A percentile compares a stretch with the other conserved stretches of the same genome.
Evolutionary conservation across 2,888 invertebrate species (phyloP).

Genomic region (Pristionchus exspectatus): DNA sequence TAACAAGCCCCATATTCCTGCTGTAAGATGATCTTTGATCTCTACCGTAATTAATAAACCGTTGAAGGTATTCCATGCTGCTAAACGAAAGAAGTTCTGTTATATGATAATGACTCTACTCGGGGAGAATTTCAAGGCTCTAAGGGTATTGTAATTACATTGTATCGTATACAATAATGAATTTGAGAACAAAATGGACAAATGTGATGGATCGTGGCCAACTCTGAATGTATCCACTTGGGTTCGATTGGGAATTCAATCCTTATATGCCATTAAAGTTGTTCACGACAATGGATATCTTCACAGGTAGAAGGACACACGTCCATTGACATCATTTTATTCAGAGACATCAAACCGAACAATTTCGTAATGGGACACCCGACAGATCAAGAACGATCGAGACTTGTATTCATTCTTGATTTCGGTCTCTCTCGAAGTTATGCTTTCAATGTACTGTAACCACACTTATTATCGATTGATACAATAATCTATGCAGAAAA

Average conservation of each 20-base stretch:
- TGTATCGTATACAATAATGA: not conserved
- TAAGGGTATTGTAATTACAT: constrained; percentile 54
- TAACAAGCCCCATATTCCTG: constrained; percentile 68
- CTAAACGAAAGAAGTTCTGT: constrained; percentile 67
- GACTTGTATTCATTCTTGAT: constrained; percentile 71
- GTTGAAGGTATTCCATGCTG: constrained; percentile 63
- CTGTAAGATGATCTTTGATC: constrained; percentile 17
- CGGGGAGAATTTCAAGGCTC: constrained; percentile 67
- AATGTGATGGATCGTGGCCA: not conserved
- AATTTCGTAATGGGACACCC: constrained; percentile 70
- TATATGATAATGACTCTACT: constrained; percentile 74
- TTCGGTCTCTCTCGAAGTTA: constrained; percentile 68
- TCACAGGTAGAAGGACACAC: constrained; percentile 45
- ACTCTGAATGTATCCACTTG: constrained; percentile 60
- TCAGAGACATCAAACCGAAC: constrained; percentile 66
- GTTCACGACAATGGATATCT: constrained; percentile 68
- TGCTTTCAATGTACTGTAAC: constrained; percentile 56
- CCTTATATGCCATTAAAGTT: constrained; percentile 65
- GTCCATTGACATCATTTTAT: not conserved
- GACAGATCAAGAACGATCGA: constrained; percentile 62
- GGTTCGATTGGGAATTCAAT: constrained; percentile 69
- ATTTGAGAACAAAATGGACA: constrained; percentile 11
- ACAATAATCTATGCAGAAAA: not conserved
- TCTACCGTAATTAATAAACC: not conserved
- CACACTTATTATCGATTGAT: not conserved